Base-by-base conservation (phyloP, 2,797 vertebrate species). In the Esox lucius region DNA sequence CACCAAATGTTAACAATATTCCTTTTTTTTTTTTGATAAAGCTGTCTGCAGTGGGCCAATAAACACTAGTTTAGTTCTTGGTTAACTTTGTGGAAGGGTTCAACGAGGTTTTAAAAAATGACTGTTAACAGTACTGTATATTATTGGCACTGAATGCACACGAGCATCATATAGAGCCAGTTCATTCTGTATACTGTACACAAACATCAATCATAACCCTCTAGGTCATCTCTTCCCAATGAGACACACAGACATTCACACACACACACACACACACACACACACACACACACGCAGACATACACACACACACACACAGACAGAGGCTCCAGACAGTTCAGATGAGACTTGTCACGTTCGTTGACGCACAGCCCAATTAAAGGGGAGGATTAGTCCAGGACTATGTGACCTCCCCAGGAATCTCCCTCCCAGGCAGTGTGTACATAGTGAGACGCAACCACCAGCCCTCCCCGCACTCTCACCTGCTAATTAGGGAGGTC, bases 371-470 rank as follows among this genome's bases (percentile, higher is more conserved):
- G 90, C 90, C 94, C 91, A 94, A 94, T 94, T 94, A 95, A 93
- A 94, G 91, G 91, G 91, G 92, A 92, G 92, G 92, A 94, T 94
- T 94, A 94, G 88, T 85, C 88, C 85, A 76, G 94, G 93, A 88
- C 94, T 95, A 87, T 73, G 89, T 95, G 94, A 95, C 94, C 94
- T 93, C 90, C 87, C 72, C 71, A 91, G 92, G 94, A 94, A 94
- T 94, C 92, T 90, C 82, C 80, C 85, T 83, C 79, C 90, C 90
- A 92, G 85, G 75, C 84, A 89, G 84, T 91, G 91, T 93, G 92
- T 93, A 93, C 86, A 84, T 90, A 94, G 92, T 94, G 93, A 94
- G 85, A 84, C 75, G 84, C 83, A 77, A 85, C 86, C 90, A 88
- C 89, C 87, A 87, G 90, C 85, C 83, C 84, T 86, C 83, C 83